Evolutionary conservation across 2,113 vertebrate genomes (phyloP), one percentile per base, ranked within the genome.

Genomic region (Microtus richardsoni): DNA sequence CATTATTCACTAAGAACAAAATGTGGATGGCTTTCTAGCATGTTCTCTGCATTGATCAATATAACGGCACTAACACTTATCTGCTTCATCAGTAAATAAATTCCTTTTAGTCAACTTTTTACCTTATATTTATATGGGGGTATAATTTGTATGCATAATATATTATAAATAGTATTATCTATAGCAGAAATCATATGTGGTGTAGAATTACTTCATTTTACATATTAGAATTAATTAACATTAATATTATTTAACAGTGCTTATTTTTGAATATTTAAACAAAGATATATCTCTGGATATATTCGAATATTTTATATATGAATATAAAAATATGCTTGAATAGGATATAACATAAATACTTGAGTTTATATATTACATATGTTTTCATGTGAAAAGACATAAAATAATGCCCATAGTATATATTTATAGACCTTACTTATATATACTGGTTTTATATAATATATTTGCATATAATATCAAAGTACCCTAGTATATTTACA

Each of bases 221-320:
- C 47, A 7, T 47, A 85, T 66, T 47, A 66, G 39, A 85, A 47
- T 44, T 52, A 36, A 79, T 52, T 85, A 44, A 64, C 58, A 84
- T 64, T 64, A 64, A 64, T 41, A 91, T 83, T 62, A 84, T 80
- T 74, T 78, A 71, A 5, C 41, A 91, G 22, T 24, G 8, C 30
- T 64, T 82, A 93, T 36, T 60, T 82, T 92, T 96, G 9, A 85
- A 95, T 94, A 17, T 78, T 82, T 94, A 91, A 71, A 77, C 68
- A 77, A 9, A 96, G 79, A 33, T 70, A 39, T 90, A 22, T 47
- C 78, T 89, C 0, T 70, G 16, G 62, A 89, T 86, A 74, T 39
- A 91, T 74, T 90, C 47, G 91, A 89, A 83, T 13, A 95, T 89
- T 93, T 91, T 96, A 73, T 70, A 83, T 92, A 19, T 83, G 93